phyloP scores from a whole-genome alignment of 2,797 vertebrate genomes.

The Gila robusta region DNA sequence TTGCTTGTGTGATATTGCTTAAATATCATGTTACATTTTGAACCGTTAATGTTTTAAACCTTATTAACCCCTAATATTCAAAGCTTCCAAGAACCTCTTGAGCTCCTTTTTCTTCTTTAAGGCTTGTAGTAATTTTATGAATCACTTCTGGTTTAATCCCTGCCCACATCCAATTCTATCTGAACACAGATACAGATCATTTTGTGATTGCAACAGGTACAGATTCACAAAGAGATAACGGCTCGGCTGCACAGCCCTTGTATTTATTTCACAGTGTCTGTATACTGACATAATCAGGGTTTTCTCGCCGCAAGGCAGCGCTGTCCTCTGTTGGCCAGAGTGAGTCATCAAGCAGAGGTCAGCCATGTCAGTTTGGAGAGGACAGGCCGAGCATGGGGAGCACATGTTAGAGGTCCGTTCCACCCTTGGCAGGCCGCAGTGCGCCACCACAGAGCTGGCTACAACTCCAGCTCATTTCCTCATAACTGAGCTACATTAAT shows the following conservation, averaged over 20 bases:
- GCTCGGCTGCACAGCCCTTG: not conserved
- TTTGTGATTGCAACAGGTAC: not conserved
- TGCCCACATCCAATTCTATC: not conserved
- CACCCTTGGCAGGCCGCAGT: constrained; percentile 51
- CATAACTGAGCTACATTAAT: constrained; percentile 54
- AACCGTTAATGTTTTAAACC: not conserved
- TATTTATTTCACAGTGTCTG: not conserved
- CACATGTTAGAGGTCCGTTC: constrained; percentile 27
- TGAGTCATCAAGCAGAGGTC: constrained; percentile 49
- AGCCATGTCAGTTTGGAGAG: constrained; percentile 44
- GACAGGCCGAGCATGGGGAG: constrained; percentile 32
- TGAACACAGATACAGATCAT: not conserved
- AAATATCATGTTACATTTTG: not conserved
- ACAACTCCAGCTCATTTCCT: constrained; percentile 55
- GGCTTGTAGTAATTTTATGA: not conserved
- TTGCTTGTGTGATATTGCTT: not conserved
- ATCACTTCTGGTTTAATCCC: not conserved
- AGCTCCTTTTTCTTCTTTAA: not conserved
- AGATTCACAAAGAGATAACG: not conserved
- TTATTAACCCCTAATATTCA: not conserved
- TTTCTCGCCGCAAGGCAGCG: constrained; percentile 32
- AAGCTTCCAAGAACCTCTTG: not conserved
- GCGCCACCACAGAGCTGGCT: constrained; percentile 45
- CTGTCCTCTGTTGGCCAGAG: constrained; percentile 26
- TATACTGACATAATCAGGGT: not conserved